A percentile compares a stretch with the other conserved stretches of the same genome.
Evolutionary conservation across 35 echinoderm and acorn worm genomes (phyloP).

Genomic region (Heliocidaris tuberculata): DNA sequence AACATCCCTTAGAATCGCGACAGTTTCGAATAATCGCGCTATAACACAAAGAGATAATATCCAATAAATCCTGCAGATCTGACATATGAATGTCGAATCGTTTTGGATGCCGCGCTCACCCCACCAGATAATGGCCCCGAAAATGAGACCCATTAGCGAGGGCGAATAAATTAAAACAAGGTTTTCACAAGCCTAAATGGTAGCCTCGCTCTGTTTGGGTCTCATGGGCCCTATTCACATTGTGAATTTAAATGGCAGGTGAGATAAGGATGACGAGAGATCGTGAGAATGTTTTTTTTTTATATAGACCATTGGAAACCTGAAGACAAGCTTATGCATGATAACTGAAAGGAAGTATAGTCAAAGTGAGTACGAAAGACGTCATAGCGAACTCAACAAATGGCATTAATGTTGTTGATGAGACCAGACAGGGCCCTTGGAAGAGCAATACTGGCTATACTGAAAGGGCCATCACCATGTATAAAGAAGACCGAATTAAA

Average conservation of each 20-base stretch:
- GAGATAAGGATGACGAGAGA: background rate
- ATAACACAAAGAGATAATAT: background rate
- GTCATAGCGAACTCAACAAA: no score
- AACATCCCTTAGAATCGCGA: background rate
- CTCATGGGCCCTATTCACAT: background rate
- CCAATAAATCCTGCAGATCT: background rate
- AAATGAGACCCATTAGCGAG: slow-evolving; percentile 15
- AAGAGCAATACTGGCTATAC: no score
- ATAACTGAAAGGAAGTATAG: no score
- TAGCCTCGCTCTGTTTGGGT: background rate
- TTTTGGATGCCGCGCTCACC: background rate
- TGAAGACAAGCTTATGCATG: no score
- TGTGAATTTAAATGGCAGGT: background rate
- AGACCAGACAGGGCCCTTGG: no score
- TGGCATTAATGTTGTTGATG: no score
- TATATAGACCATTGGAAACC: no score
- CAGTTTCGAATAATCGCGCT: background rate
- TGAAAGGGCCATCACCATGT: no score
- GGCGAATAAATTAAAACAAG: slow-evolving; percentile 12
- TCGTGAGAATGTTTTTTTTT: background rate
- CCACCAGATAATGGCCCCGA: background rate
- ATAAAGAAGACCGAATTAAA: no score
- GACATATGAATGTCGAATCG: background rate
- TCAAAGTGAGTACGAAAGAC: no score
- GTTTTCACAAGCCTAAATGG: background rate